These are phyloP conservation scores for Epinephelus moara DNA, from an alignment of 2,113 vertebrate genomes.

Conservation along the genomic window DNA sequence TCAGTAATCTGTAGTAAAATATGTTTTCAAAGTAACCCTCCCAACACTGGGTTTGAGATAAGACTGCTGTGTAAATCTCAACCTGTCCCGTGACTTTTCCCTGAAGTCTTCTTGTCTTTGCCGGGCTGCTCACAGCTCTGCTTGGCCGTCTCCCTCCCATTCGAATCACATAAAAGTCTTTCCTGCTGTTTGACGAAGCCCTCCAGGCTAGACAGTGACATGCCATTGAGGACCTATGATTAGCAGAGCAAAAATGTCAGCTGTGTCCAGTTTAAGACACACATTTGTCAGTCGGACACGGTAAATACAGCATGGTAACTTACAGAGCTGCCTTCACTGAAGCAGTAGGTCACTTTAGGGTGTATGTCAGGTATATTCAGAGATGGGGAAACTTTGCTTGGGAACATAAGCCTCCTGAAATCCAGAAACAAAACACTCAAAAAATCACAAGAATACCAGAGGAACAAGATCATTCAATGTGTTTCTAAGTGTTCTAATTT, in stretches of 20 bases:
- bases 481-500: neutral
- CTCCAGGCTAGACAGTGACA: constrained; percentile 87
- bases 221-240: constrained; percentile 85
- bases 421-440: neutral
- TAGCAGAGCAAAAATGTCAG: neutral
- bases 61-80: neutral
- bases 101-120: constrained; percentile 50
- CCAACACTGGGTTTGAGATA: too few relatives aligned
- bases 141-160: constrained; percentile 37
- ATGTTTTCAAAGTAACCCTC: too few relatives aligned
- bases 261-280: neutral
- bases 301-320: constrained; percentile 36
- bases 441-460: neutral
- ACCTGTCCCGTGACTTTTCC: constrained; percentile 77
- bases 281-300: neutral
- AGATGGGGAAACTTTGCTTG: constrained; percentile 91
- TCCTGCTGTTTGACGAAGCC: constrained; percentile 91
- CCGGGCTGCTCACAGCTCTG: constrained; percentile 8
- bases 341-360: constrained; percentile 89
- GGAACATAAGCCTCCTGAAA: constrained; percentile 90
- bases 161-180: constrained; percentile 69
- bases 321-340: constrained; percentile 84
- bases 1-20: too few relatives aligned
- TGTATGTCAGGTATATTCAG: constrained; percentile 86
- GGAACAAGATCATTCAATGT: neutral